A percentile compares a stretch with the other conserved stretches of the same genome.
These are phyloP conservation scores for Carduelis carduelis DNA, from an alignment of 2,797 vertebrate genomes.

Conservation along the genomic window DNA sequence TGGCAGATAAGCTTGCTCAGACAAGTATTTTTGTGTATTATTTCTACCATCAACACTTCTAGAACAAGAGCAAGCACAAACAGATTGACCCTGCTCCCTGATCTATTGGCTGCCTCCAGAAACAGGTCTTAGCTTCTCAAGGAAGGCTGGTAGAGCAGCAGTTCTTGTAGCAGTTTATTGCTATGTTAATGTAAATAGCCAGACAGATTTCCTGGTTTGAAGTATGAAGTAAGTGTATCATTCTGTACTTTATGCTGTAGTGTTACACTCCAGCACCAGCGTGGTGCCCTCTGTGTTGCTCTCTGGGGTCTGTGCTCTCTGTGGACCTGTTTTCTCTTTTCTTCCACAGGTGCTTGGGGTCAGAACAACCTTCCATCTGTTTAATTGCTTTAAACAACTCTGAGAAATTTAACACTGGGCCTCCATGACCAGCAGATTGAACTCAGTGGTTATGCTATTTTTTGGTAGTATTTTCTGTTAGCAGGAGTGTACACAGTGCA, in stretches of 20 bases:
- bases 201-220: neutral
- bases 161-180: neutral
- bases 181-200: neutral
- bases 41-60: neutral
- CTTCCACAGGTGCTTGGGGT: neutral
- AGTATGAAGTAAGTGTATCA: neutral
- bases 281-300: accelerated
- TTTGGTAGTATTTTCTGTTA: neutral
- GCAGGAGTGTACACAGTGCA: neutral
- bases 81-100: neutral
- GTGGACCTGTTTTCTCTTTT: neutral
- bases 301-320: neutral
- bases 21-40: conserved; percentile 23
- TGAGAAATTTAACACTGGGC: neutral
- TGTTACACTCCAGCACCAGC: neutral
- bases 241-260: neutral
- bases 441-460: neutral
- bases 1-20: conserved; percentile 30
- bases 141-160: neutral
- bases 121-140: neutral
- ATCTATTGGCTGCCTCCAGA: neutral
- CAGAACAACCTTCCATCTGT: neutral
- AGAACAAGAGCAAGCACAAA: conserved; percentile 17
- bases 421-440: neutral
- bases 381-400: neutral